Evolutionary conservation across 2,888 invertebrate species (phyloP), one percentile per base, ranked within the genome.

Genomic region (Panopea generosa): DNA sequence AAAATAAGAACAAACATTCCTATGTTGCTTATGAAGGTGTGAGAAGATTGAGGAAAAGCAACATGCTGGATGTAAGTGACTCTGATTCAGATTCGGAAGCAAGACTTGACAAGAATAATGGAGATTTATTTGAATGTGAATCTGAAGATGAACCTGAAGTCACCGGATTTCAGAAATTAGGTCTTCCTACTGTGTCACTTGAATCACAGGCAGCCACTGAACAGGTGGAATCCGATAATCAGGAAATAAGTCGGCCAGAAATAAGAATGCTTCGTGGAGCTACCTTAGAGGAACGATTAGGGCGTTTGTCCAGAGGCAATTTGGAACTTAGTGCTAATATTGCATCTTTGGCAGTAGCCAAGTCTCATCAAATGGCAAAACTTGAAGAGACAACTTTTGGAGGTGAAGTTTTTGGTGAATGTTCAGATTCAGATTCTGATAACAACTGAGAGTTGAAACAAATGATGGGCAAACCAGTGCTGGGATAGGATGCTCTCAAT

Each of bases 341-440:
- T 22, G 88, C 88, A 43, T 82, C 84, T 2, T 69, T 81, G 77
- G 87, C 86, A 24, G 86, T 79, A 18, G 85, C 86, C 9, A 83
- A 75, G 29, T 87, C 85, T 2, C 80, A 70, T 50, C 61, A 59
- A 11, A 63, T 86, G 33, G 83, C 79, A n/a, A 55, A 74, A 7
- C 55, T 61, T 9, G 71, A 71, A 38, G 82, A 83, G 26, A 60
- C 50, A 2, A 82, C 78, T 11, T 83, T 77, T 74, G 85, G 82
- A 47, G 80, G 61, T 18, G 84, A 85, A 26, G 82, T 77, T 9
- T 84, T 76, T 69, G 85, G 84, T n/a, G 87, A 84, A 57, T 67
- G 68, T 43, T 78, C 78, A 43, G 79, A 76, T 40, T 57, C 45
- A 65, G 78, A 68, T 59, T 68, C 63, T 16, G 68, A 57, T 16